Conservation (phyloP, 2,113 vertebrate species). For the Mustela lutreola region DNA sequence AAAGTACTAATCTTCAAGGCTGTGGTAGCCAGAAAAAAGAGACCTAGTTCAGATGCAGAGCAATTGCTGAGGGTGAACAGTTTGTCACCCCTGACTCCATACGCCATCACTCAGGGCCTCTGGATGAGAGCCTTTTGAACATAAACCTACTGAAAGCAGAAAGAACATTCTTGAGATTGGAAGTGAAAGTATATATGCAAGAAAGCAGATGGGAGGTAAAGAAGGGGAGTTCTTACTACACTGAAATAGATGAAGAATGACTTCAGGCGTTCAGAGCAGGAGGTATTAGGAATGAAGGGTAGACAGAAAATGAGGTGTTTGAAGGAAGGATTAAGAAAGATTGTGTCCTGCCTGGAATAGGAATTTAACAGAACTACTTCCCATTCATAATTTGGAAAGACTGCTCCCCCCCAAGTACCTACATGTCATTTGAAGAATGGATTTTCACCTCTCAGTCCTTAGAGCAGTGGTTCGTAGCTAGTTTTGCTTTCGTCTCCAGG, state of each 20-base stretch:
- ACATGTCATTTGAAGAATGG: not conserved
- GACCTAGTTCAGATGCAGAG: conserved; percentile 19
- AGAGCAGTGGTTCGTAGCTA: not conserved
- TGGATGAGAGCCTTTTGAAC: conserved; percentile 1
- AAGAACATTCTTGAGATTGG: conserved; percentile 7
- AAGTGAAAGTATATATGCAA: not conserved
- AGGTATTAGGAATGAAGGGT: not conserved
- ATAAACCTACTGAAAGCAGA: not conserved
- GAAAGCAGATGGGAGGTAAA: not conserved
- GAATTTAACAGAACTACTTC: conserved; percentile 26
- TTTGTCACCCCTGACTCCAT: not conserved
- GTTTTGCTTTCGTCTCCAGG: not conserved
- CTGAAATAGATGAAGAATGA: conserved; percentile 3
- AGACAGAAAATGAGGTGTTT: not conserved
- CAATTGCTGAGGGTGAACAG: not conserved
- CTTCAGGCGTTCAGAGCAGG: not conserved
- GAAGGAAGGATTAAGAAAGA: not conserved
- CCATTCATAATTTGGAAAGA: not conserved
- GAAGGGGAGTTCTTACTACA: not conserved
- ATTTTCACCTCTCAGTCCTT: not conserved
- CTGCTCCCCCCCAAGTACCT: not conserved
- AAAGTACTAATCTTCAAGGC: conserved; percentile 65
- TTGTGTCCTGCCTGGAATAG: not conserved
- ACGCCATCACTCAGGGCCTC: not conserved
- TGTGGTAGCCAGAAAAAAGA: conserved; percentile 41